Percentiles rank a stretch among this genome's conserved stretches.
Conservation (phyloP, 2,113 vertebrate genomes). For the Grantiella picta region DNA sequence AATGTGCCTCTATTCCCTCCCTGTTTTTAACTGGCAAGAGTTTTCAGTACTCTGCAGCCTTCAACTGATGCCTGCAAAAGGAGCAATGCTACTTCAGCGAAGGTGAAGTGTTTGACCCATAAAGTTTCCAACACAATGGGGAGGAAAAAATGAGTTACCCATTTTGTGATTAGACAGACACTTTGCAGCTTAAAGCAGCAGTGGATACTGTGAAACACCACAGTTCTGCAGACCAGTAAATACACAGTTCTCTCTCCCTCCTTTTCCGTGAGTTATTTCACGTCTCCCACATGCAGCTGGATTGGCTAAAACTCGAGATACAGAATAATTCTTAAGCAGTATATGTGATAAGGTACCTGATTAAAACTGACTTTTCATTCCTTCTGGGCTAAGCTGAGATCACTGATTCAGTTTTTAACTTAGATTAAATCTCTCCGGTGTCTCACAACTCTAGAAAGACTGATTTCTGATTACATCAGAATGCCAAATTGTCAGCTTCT, state of each 20-base stretch:
- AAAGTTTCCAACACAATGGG: background rate
- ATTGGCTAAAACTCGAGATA: background rate
- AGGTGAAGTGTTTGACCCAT: background rate
- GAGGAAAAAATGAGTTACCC: background rate
- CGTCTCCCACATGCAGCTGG: background rate
- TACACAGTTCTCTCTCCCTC: background rate
- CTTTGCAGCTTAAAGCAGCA: background rate
- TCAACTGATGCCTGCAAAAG: background rate
- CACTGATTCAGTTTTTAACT: background rate
- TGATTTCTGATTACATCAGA: background rate
- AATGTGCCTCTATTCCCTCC: background rate
- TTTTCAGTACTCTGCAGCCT: background rate
- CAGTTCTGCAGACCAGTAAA: background rate
- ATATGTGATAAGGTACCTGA: rapidly evolving
- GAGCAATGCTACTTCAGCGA: background rate
- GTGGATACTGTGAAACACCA: background rate
- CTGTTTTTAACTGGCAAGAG: background rate
- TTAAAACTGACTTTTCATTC: background rate
- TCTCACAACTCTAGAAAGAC: background rate
- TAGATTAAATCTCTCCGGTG: background rate
- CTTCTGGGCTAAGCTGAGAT: background rate
- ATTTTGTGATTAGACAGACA: background rate
- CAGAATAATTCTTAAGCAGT: background rate
- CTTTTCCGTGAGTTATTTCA: background rate
- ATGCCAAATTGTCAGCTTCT: background rate